Evolutionary conservation across 2,113 vertebrate species (phyloP), one percentile per base, ranked within the genome.

Genomic region (Pachypanchax playfairii): DNA sequence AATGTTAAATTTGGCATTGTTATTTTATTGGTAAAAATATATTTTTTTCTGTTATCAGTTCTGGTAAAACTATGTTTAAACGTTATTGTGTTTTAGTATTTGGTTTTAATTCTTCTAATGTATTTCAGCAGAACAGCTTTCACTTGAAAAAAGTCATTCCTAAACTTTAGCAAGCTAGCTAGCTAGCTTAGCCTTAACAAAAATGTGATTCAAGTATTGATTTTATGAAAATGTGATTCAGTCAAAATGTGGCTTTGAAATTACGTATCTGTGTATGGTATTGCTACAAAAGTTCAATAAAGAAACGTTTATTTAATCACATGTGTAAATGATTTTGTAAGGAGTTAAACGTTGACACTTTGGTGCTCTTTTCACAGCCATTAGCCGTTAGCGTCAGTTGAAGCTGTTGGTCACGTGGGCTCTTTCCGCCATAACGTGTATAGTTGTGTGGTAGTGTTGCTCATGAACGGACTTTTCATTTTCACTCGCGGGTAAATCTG

Each of bases 391-490:
- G 64, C 25, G 28, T 38, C 55, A 4, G 57, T 62, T 77, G 21
- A 18, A 46, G 26, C 54, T n/a, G 48, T 33, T 22, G 1, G 36
- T 14, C 58, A 20, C 54, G 28, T 24, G 42, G 20, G 13, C 21
- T 0, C 50, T 70, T 79, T 82, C 82, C 69, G 62, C 69, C 21
- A 20, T 18, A 26, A 4, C 0, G 54, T 26, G 18, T 39, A 22
- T 0, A 3, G 22, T 3, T 31, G 28, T 42, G 67, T 18, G 50
- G 48, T 43, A 20, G 35, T 62, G 41, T 3, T 49, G 76, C 36
- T 78, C 65, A 75, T 84, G 76, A 78, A 75, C 61, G 54, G 15
- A 60, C 36, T 41, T 10, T 7, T 15, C 4, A 4, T 17, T 12
- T 26, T 53, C 44, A 33, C 3, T 72, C 75, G 29, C 48, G 71